These are phyloP conservation scores for Dynastes tityus DNA, from an alignment of 2,888 invertebrate genomes.

Conservation along the genomic window DNA sequence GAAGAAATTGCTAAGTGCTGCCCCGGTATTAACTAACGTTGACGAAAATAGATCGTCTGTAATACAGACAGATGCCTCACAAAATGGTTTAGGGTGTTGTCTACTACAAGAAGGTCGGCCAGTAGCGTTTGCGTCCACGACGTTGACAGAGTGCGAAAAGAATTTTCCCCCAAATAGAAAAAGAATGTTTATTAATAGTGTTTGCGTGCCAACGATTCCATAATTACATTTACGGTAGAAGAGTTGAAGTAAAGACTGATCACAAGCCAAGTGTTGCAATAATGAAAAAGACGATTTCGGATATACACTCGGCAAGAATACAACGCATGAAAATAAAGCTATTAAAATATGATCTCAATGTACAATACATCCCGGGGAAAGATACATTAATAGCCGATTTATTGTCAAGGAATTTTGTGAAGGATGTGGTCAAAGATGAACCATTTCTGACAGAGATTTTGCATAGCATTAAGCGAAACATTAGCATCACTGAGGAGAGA, in stretches of 20 bases:
- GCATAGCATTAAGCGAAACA: not conserved
- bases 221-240: slow-evolving; percentile 11
- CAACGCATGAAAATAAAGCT: slow-evolving; percentile 17
- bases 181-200: slow-evolving; percentile 8
- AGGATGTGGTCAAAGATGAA: not conserved
- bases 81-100: no score
- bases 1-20: no score
- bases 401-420: not conserved
- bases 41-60: no score
- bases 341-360: slow-evolving; percentile 20
- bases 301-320: not conserved
- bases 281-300: not conserved
- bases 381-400: not conserved
- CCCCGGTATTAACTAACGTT: no score
- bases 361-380: not conserved
- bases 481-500: not conserved
- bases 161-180: slow-evolving; percentile 13
- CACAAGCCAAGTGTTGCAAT: slow-evolving; percentile 6
- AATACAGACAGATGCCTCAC: no score
- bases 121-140: not conserved
- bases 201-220: not conserved
- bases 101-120: not conserved
- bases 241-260: not conserved
- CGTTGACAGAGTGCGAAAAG: not conserved
- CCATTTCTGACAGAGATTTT: not conserved